These are phyloP conservation scores for Parazoanthus darwini DNA, from an alignment of 92 coral and sea anemone species.

Conservation along the genomic window DNA sequence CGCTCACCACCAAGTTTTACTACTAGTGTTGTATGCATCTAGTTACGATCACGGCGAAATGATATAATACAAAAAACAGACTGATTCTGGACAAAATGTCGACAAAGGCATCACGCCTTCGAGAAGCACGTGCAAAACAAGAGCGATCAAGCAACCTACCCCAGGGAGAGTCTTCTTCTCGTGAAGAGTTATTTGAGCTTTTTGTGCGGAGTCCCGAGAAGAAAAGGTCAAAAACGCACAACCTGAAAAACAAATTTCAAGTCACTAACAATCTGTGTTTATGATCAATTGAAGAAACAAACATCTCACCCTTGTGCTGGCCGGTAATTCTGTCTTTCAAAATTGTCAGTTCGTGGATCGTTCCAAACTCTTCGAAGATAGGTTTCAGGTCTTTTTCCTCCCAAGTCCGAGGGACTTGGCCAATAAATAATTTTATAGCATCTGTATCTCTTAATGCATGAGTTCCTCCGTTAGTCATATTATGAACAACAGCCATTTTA, in stretches of 20 bases:
- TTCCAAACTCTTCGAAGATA: constrained; percentile 90
- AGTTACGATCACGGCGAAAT: too few species aligned
- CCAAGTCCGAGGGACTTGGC: constrained; percentile 99
- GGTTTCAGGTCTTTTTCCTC: constrained; percentile 94
- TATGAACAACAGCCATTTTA: constrained; percentile 44
- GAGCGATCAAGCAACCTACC: constrained; percentile 57
- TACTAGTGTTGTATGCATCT: neutral
- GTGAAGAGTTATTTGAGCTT: constrained; percentile 88
- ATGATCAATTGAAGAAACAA: neutral
- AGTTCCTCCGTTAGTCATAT: constrained; percentile 77
- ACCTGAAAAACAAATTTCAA: constrained; percentile 55
- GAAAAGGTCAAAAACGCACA: constrained; percentile 98
- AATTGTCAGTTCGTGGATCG: constrained; percentile 88
- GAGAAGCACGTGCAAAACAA: constrained; percentile 9
- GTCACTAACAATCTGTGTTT: constrained; percentile 4
- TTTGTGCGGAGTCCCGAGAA: constrained; percentile 75
- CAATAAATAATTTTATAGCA: constrained; percentile 89
- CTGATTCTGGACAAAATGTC: constrained; percentile 9
- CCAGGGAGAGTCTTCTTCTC: constrained; percentile 96
- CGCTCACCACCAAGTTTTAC: neutral
- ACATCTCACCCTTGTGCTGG: constrained; percentile 84
- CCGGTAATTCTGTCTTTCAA: constrained; percentile 92
- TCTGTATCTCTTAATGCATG: constrained; percentile 75
- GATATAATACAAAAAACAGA: neutral
- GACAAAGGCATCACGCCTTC: constrained; percentile 5